phyloP scores from a whole-genome alignment of 2,797 vertebrate species.

The Myripristis jacobus region DNA sequence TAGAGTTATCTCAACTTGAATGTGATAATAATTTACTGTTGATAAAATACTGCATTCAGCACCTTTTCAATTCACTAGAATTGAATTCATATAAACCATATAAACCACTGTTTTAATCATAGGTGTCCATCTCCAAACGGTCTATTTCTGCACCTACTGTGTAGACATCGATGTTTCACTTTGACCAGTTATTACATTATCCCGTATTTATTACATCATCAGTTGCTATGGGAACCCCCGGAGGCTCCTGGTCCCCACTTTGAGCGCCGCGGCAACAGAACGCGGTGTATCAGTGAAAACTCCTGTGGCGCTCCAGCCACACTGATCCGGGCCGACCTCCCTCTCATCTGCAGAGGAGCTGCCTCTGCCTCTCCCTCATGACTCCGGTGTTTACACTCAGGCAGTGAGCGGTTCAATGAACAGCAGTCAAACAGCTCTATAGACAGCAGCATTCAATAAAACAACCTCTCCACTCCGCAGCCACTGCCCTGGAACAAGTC shows the following conservation, averaged over 20 bases:
- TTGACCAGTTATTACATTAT: constrained; percentile 3
- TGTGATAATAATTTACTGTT: too few relatives aligned
- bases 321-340: constrained; percentile 49
- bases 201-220: constrained; percentile 18
- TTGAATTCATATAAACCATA: too few relatives aligned
- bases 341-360: constrained; percentile 61
- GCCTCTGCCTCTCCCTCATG: constrained; percentile 49
- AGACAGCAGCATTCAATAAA: constrained; percentile 54
- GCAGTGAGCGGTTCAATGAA: constrained; percentile 55
- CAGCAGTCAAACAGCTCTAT: constrained; percentile 60
- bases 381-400: constrained; percentile 55
- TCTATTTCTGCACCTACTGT: background rate
- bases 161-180: constrained; percentile 9
- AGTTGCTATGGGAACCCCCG: constrained; percentile 8
- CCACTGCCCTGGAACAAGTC: constrained; percentile 27
- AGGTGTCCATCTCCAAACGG: too few relatives aligned
- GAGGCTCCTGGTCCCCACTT: constrained; percentile 5
- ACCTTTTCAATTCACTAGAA: too few relatives aligned
- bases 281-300: constrained; percentile 43
- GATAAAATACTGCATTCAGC: too few relatives aligned
- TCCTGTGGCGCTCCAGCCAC: constrained; percentile 44
- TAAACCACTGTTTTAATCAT: too few relatives aligned
- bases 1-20: too few relatives aligned
- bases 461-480: constrained; percentile 42
- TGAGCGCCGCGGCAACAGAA: constrained; percentile 30